phyloP scores from a whole-genome alignment of 2,113 vertebrate genomes.

The Taurulus bubalis region DNA sequence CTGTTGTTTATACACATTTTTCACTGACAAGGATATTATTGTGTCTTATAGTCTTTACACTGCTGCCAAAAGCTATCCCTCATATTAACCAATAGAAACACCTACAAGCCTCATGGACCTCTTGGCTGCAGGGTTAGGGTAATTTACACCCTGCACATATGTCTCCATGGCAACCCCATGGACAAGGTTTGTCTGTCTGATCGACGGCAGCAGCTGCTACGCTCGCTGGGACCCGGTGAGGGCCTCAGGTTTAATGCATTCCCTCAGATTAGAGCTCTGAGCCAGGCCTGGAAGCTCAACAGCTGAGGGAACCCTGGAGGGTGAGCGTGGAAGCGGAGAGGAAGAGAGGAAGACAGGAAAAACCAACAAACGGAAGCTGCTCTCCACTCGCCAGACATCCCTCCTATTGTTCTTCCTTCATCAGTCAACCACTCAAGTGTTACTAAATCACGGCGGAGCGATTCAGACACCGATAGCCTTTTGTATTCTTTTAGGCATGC shows the following conservation, averaged over 20 bases:
- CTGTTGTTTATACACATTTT: slow-evolving; percentile 42
- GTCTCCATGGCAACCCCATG: slow-evolving; percentile 54
- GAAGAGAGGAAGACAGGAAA: not conserved
- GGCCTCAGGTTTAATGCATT: slow-evolving; percentile 74
- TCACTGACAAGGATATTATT: slow-evolving; percentile 30
- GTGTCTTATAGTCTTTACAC: slow-evolving; percentile 13
- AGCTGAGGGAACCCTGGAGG: slow-evolving; percentile 51
- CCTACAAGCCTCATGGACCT: not conserved
- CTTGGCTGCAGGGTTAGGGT: slow-evolving; percentile 30
- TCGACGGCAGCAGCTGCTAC: slow-evolving; percentile 70
- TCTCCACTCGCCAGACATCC: slow-evolving; percentile 22
- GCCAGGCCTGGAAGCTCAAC: slow-evolving; percentile 53
- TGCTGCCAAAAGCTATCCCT: slow-evolving; percentile 2
- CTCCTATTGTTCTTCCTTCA: slow-evolving; percentile 20
- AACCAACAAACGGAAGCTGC: slow-evolving; percentile 16
- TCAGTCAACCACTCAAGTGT: slow-evolving; percentile 29
- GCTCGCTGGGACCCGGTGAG: slow-evolving; percentile 30
- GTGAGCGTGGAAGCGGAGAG: not conserved
- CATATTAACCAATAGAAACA: slow-evolving; percentile 29
- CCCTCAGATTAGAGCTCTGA: slow-evolving; percentile 65
- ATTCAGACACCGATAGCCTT: slow-evolving; percentile 8
- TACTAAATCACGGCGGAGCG: slow-evolving; percentile 25
- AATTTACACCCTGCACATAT: slow-evolving; percentile 39
- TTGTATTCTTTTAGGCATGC: slow-evolving; percentile 13
- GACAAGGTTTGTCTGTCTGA: slow-evolving; percentile 57